A percentile compares a stretch with the other conserved stretches of the same genome.
phyloP scores from a whole-genome alignment of 1,140 invertebrate species.

The Macrobrachium rosenbergii region DNA sequence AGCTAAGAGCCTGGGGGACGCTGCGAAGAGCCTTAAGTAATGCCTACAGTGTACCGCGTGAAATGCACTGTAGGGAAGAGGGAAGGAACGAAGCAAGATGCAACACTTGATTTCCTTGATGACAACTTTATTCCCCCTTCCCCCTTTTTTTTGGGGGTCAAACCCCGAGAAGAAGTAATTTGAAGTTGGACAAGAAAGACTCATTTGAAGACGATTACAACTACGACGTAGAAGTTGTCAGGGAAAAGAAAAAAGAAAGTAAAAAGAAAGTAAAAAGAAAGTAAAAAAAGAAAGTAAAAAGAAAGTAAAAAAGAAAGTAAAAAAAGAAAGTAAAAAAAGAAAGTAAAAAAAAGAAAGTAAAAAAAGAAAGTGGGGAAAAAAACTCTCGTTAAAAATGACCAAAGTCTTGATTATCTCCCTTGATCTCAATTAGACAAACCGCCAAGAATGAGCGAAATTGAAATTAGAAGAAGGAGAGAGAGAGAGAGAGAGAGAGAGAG shows the following conservation, averaged over 20 bases:
- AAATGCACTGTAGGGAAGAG: too few relatives aligned
- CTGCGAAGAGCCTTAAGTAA: too few relatives aligned
- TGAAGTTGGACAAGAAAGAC: neutral
- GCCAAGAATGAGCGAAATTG: neutral
- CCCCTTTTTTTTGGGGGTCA: neutral
- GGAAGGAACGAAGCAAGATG: too few relatives aligned
- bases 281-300: neutral
- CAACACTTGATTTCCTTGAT: too few relatives aligned
- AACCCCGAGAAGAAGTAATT: too few relatives aligned
- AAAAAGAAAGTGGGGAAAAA: neutral
- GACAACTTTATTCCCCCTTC: neutral
- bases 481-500: conserved; percentile 11
- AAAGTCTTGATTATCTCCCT: too few relatives aligned
- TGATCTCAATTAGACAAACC: too few relatives aligned
- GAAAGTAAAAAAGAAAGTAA: neutral
- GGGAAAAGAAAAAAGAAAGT: neutral
- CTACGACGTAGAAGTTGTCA: neutral
- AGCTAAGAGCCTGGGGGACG: neutral
- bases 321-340: neutral
- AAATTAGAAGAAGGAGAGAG: neutral
- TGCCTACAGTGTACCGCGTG: too few relatives aligned
- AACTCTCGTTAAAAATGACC: neutral
- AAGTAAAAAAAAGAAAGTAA: neutral
- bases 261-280: neutral
- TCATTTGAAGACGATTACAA: too few relatives aligned